Evolutionary conservation across 1,140 invertebrate genomes (phyloP).

Genomic region (Drosophila miranda): DNA sequence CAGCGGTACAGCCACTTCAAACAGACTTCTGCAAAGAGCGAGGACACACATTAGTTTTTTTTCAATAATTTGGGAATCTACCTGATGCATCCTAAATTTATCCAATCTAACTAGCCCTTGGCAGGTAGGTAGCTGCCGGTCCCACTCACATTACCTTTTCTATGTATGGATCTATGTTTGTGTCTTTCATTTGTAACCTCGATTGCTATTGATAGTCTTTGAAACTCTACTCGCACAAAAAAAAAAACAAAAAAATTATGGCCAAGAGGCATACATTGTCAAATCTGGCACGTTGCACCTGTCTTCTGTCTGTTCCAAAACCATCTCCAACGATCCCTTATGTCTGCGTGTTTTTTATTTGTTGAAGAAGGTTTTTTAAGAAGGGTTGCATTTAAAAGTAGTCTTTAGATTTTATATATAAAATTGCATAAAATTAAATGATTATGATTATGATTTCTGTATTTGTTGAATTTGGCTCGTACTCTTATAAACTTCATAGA

Average conservation of each 20-base stretch:
- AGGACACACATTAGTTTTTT: constrained; percentile 10
- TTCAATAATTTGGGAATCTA: constrained; percentile 5
- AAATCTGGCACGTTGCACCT: constrained; percentile 48
- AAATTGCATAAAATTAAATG: background rate
- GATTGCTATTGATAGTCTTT: background rate
- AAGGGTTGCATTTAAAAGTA: too few relatives aligned
- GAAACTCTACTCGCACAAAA: constrained; percentile 11
- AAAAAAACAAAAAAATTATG: too few relatives aligned
- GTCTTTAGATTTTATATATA: constrained; percentile 22
- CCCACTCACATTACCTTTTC: constrained; percentile 25
- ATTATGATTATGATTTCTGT: constrained; percentile 25
- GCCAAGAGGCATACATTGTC: constrained; percentile 28
- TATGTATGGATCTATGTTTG: background rate
- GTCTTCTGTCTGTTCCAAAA: constrained; percentile 25
- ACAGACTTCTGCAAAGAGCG: constrained; percentile 42
- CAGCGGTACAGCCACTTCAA: constrained; percentile 56
- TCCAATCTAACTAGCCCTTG: constrained; percentile 13
- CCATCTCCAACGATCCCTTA: constrained; percentile 1
- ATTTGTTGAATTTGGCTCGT: too few relatives aligned
- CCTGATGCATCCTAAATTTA: background rate
- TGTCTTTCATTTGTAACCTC: constrained; percentile 22
- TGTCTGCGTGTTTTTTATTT: constrained; percentile 13
- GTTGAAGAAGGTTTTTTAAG: too few relatives aligned
- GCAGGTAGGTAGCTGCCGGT: constrained; percentile 24
- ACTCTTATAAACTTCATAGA: too few relatives aligned